Conservation (phyloP, 2,797 vertebrate genomes). For the Macropodus opercularis region DNA sequence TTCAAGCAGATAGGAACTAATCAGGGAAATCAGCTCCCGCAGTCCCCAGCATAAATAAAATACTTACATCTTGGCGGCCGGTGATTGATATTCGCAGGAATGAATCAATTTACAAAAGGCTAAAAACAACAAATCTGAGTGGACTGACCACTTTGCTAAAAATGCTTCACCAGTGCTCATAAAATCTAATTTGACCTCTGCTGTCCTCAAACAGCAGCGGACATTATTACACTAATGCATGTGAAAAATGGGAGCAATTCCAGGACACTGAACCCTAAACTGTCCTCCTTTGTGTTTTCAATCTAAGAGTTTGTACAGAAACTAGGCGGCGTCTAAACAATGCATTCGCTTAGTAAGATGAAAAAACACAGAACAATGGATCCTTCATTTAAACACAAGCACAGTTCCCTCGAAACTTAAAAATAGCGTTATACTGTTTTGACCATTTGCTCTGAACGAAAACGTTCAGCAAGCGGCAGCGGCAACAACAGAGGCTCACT, state of each 20-base stretch:
- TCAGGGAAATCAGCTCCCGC: constrained; percentile 27
- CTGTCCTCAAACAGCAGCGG: constrained; percentile 26
- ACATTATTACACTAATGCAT: constrained; percentile 29
- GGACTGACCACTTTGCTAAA: constrained; percentile 29
- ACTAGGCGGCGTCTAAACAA: constrained; percentile 13
- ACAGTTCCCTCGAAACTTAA: too few species aligned
- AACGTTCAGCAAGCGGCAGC: background rate
- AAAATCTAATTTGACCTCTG: constrained; percentile 36
- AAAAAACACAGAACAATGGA: constrained; percentile 5
- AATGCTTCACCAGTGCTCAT: constrained; percentile 22
- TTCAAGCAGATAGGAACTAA: constrained; percentile 24
- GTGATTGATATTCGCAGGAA: constrained; percentile 22
- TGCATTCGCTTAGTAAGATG: background rate
- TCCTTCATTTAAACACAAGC: constrained; percentile 1
- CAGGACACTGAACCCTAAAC: constrained; percentile 16
- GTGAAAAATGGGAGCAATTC: constrained; percentile 23
- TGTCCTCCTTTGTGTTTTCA: constrained; percentile 8
- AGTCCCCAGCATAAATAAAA: constrained; percentile 39
- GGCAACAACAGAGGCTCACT: background rate
- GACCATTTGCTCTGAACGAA: constrained; percentile 3
- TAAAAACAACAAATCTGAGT: constrained; percentile 17
- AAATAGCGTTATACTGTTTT: background rate
- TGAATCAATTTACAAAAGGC: constrained; percentile 22
- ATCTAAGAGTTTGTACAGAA: constrained; percentile 22
- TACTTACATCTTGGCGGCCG: background rate